Conservation (phyloP, 2,797 vertebrate genomes). For the Centropyge bicolor region DNA sequence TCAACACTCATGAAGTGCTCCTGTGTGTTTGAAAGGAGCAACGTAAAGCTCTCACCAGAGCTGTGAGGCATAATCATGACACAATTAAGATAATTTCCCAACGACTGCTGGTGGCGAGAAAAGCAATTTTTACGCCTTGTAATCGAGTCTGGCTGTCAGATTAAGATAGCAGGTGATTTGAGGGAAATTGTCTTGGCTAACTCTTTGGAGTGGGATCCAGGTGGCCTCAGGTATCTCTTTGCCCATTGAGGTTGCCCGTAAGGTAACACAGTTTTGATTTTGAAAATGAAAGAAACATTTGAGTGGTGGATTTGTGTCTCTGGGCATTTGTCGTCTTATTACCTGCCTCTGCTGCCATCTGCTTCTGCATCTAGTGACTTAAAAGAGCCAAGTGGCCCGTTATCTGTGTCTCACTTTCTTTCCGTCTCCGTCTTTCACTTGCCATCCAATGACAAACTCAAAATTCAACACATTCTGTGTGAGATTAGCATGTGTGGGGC, state of each 20-base stretch:
- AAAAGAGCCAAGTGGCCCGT: constrained; percentile 72
- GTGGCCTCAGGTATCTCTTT: constrained; percentile 85
- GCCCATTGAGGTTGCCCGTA: constrained; percentile 72
- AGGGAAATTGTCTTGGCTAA: constrained; percentile 87
- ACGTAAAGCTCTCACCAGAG: constrained; percentile 79
- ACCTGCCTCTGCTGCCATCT: constrained; percentile 78
- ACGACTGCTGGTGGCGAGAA: constrained; percentile 88
- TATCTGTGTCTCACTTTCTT: constrained; percentile 65
- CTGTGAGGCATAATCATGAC: constrained; percentile 90
- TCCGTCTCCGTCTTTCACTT: constrained; percentile 40
- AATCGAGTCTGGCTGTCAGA: constrained; percentile 90
- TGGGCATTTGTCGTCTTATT: constrained; percentile 82
- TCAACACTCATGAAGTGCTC: constrained; percentile 63
- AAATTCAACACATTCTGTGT: constrained; percentile 27
- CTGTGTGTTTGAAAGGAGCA: constrained; percentile 71
- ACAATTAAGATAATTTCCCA: constrained; percentile 92
- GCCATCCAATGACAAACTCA: constrained; percentile 54
- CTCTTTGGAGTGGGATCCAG: constrained; percentile 85
- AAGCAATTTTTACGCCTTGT: constrained; percentile 89
- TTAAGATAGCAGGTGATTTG: constrained; percentile 91
- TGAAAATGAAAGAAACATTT: constrained; percentile 84
- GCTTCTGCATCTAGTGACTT: constrained; percentile 74
- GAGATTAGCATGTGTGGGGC: constrained; percentile 28
- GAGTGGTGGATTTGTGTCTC: constrained; percentile 80
- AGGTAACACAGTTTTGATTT: constrained; percentile 83